phyloP scores from a whole-genome alignment of 2,113 vertebrate species.

The Campylorhamphus procurvoides region DNA sequence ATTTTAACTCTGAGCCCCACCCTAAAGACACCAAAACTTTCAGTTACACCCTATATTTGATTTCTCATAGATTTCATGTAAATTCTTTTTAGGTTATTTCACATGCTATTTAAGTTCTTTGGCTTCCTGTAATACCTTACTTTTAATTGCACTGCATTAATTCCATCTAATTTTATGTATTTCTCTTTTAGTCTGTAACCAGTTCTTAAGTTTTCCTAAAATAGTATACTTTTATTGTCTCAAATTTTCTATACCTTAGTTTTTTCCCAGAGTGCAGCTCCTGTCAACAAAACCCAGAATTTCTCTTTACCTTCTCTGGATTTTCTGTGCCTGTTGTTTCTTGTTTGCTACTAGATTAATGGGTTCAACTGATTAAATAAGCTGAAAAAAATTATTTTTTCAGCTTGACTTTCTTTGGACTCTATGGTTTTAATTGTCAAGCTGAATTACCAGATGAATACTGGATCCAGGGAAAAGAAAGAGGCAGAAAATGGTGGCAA shows the following conservation, averaged over 20 bases:
- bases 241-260: neutral
- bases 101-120: neutral
- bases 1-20: neutral
- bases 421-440: neutral
- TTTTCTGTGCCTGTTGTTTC: neutral
- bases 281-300: neutral
- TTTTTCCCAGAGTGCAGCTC: neutral
- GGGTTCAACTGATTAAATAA: neutral
- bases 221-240: neutral
- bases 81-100: neutral
- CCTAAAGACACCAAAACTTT: neutral
- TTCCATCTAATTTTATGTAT: neutral
- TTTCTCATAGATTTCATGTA: neutral
- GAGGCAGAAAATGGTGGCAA: neutral
- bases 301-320: neutral
- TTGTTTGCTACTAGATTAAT: neutral
- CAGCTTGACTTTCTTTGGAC: neutral
- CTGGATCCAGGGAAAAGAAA: neutral
- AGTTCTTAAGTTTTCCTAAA: neutral
- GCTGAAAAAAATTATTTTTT: neutral
- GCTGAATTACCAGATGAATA: neutral
- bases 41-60: rapidly evolving
- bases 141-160: neutral
- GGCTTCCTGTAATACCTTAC: neutral
- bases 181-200: neutral